These are phyloP conservation scores for Fistularia tabacaria DNA, from an alignment of 2,797 vertebrate genomes.

Conservation along the genomic window DNA sequence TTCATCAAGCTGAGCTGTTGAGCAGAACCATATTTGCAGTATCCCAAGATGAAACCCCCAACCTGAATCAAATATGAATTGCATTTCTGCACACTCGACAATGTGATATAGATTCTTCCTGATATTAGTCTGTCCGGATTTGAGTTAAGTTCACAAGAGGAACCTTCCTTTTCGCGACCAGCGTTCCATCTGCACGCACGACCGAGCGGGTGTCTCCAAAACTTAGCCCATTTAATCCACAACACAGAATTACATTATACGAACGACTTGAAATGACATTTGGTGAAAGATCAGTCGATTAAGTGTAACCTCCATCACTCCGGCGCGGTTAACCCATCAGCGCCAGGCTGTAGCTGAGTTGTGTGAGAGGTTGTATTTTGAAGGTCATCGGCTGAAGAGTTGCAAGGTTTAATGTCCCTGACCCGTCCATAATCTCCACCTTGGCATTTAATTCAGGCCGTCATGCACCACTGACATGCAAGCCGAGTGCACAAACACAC, in stretches of 20 bases:
- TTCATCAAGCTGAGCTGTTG: no score
- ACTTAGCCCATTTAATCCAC: not conserved
- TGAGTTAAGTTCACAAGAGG: no score
- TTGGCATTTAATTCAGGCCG: constrained; percentile 50
- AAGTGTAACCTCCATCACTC: constrained; percentile 31
- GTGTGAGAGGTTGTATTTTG: constrained; percentile 19
- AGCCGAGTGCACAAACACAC: not conserved
- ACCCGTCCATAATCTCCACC: constrained; percentile 29
- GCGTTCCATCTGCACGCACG: no score
- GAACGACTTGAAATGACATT: constrained; percentile 16
- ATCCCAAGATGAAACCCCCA: no score
- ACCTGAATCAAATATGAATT: no score
- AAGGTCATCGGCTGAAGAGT: constrained; percentile 39
- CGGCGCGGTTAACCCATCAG: constrained; percentile 37
- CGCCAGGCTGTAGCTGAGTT: constrained; percentile 18
- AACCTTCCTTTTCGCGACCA: no score
- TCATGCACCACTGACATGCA: constrained; percentile 30
- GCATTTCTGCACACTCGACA: no score
- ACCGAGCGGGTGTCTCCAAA: no score
- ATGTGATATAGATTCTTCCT: no score
- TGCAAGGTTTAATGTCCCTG: constrained; percentile 32
- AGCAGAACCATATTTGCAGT: no score
- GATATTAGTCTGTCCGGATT: no score
- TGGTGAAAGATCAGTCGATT: constrained; percentile 23
- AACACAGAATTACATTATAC: constrained; percentile 12